Conservation (phyloP, 2,888 invertebrate genomes). For the Rhamnusium bicolor region DNA sequence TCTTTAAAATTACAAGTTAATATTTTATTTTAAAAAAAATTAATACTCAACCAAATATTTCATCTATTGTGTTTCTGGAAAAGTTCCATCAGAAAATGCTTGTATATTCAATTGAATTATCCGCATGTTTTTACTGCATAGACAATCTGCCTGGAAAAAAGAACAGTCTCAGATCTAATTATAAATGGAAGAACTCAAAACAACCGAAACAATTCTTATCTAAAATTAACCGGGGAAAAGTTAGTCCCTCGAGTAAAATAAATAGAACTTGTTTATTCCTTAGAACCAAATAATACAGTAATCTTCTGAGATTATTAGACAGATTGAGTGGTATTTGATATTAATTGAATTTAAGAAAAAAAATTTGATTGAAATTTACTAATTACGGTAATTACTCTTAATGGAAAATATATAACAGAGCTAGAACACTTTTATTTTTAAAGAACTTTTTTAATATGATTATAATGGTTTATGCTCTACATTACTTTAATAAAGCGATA, state of each 20-base stretch:
- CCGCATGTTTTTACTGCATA: neutral
- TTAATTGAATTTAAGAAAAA: neutral
- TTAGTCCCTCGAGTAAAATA: conserved; percentile 41
- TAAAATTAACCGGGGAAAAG: conserved; percentile 41
- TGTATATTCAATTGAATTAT: neutral
- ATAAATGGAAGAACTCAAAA: conserved; percentile 38
- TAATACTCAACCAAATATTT: neutral
- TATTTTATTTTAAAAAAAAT: no score
- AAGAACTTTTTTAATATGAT: no score
- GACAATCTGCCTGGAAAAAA: conserved; percentile 23
- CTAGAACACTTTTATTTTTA: no score
- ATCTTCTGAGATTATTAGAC: conserved; percentile 5
- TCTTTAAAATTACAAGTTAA: no score
- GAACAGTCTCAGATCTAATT: conserved; percentile 35
- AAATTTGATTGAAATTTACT: neutral
- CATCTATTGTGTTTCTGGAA: neutral
- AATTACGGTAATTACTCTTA: neutral
- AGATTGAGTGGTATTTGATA: conserved; percentile 8
- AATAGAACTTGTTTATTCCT: conserved; percentile 42
- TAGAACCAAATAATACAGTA: conserved; percentile 3
- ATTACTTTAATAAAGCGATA: no score
- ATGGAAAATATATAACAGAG: no score
- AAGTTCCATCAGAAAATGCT: neutral
- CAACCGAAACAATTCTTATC: conserved; percentile 42
- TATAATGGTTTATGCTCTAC: no score